phyloP scores from a whole-genome alignment of 2,888 invertebrate species.

The Drosophila diplacantha region DNA sequence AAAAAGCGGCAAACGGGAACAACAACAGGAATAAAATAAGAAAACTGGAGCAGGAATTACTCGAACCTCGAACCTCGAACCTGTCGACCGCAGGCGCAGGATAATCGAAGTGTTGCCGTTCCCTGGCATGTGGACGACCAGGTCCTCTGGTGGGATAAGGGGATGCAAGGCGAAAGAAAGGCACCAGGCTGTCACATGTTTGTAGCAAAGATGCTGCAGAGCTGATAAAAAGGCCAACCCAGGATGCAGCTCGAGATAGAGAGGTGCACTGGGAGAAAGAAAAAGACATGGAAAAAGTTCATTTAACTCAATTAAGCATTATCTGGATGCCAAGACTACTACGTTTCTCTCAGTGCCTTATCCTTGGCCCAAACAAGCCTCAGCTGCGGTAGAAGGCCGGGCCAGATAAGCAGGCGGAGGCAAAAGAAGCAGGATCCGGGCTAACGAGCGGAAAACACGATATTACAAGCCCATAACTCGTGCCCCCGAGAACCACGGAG shows the following conservation, averaged over 20 bases:
- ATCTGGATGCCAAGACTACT: not conserved
- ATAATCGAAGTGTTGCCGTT: constrained; percentile 33
- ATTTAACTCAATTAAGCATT: not conserved
- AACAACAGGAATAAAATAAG: constrained; percentile 6
- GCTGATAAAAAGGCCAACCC: constrained; percentile 28
- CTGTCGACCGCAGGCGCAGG: constrained; percentile 55
- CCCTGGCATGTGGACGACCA: not conserved
- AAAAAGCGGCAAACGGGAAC: constrained; percentile 2
- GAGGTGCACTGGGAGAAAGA: constrained; percentile 1
- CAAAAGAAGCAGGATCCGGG: constrained; percentile 15
- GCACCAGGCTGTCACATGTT: constrained; percentile 33
- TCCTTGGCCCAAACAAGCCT: constrained; percentile 29
- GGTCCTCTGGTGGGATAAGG: not conserved
- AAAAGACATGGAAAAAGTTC: not conserved
- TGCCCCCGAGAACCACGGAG: constrained; percentile 43
- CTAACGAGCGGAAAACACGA: constrained; percentile 65
- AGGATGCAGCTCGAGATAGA: constrained; percentile 10
- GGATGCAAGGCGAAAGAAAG: constrained; percentile 7
- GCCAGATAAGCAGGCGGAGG: constrained; percentile 6
- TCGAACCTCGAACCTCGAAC: constrained; percentile 43
- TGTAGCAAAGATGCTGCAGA: constrained; percentile 31
- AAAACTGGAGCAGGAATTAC: constrained; percentile 19
- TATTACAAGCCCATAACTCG: constrained; percentile 65
- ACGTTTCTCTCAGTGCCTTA: constrained; percentile 8
- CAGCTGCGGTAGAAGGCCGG: constrained; percentile 26